A percentile compares a stretch with the other conserved stretches of the same genome.
Conservation (phyloP, 2,888 invertebrate genomes). For the Belgica antarctica region DNA sequence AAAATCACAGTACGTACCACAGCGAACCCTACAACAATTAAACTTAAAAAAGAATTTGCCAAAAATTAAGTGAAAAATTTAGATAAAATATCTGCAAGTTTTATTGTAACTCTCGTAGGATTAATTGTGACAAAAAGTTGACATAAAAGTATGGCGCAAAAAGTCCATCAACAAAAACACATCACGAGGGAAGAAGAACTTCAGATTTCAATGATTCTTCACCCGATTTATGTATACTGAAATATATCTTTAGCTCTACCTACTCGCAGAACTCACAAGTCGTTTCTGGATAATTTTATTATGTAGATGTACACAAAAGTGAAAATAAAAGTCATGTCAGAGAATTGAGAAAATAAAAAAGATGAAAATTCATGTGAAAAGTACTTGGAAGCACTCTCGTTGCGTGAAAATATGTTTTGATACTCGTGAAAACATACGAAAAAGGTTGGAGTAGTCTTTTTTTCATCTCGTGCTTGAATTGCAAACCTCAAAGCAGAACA, state of each 20-base stretch:
- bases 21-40: too few relatives aligned
- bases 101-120: not conserved
- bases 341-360: conserved; percentile 8
- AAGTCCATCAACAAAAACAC: not conserved
- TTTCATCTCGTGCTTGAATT: conserved; percentile 5
- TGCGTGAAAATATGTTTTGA: conserved; percentile 37
- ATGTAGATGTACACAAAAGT: conserved; percentile 26
- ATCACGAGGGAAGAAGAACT: not conserved
- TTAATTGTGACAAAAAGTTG: not conserved
- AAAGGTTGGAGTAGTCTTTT: conserved; percentile 38
- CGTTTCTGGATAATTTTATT: conserved; percentile 9
- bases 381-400: not conserved
- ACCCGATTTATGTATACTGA: not conserved
- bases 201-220: not conserved
- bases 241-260: not conserved
- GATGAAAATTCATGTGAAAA: conserved; percentile 14
- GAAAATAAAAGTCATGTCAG: not conserved
- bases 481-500: conserved; percentile 36
- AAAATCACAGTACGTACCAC: too few relatives aligned
- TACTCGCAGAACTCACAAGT: not conserved
- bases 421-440: not conserved
- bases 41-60: not conserved
- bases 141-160: too few relatives aligned
- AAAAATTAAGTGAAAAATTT: not conserved
- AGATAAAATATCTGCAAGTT: not conserved